These are phyloP conservation scores for Turritopsis rubra DNA, from an alignment of 30 jellyfish, hydroid and myxozoan species.

Conservation along the genomic window DNA sequence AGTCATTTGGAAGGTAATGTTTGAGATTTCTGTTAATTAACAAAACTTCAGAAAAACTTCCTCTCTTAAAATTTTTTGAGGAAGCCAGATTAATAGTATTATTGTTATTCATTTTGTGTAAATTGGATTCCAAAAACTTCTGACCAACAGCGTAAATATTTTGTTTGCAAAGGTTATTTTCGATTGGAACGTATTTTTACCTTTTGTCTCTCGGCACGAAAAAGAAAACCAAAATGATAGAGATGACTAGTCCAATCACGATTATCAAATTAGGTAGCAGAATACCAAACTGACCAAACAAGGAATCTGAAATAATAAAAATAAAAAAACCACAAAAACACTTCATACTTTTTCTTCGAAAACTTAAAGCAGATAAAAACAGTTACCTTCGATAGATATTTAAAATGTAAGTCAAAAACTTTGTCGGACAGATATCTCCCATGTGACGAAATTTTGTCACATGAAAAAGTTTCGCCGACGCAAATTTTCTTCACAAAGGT, in stretches of 20 bases:
- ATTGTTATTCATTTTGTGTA: no score
- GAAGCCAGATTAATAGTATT: no score
- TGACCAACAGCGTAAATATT: neutral
- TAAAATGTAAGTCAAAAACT: no score
- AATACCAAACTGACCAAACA: slow-evolving; percentile 3
- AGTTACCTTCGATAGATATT: no score
- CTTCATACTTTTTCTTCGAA: no score
- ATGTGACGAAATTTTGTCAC: no score
- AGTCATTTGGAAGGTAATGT: neutral
- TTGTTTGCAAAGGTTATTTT: neutral
- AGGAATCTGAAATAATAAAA: neutral
- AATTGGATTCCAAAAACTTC: no score
- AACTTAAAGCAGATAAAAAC: no score
- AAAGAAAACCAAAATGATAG: neutral
- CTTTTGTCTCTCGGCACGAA: slow-evolving; percentile 10
- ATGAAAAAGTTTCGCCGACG: no score
- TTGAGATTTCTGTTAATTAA: neutral
- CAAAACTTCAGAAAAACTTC: neutral
- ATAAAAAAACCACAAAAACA: neutral
- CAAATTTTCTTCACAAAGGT: no score
- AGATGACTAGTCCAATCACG: slow-evolving; percentile 2
- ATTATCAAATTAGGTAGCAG: slow-evolving; percentile 5
- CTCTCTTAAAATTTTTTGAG: neutral
- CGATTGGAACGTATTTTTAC: no score
- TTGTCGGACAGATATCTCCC: no score